These are phyloP conservation scores for Mycteria americana DNA, from an alignment of 2,797 vertebrate genomes.

Conservation along the genomic window DNA sequence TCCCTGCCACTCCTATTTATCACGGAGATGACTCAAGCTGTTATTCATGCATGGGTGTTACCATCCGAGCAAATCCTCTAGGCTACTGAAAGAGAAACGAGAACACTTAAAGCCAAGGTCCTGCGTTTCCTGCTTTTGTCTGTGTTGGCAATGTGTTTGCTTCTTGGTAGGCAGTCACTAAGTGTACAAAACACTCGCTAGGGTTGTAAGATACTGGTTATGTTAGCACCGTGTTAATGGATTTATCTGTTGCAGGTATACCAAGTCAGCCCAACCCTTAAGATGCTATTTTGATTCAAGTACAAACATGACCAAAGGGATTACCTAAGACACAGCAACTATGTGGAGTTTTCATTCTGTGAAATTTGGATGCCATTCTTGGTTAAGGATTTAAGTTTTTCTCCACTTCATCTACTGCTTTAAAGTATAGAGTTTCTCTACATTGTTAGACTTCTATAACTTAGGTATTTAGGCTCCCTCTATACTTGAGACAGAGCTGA, in stretches of 20 bases:
- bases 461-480: background rate
- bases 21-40: constrained; percentile 11
- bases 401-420: background rate
- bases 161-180: background rate
- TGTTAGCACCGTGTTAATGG: background rate
- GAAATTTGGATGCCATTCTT: background rate
- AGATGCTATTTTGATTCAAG: constrained; percentile 56
- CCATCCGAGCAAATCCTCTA: background rate
- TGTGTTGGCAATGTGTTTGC: background rate
- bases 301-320: constrained; percentile 28
- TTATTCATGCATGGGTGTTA: constrained; percentile 38
- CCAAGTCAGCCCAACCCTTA: constrained; percentile 35
- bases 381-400: background rate
- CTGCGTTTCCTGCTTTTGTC: constrained; percentile 26
- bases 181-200: background rate
- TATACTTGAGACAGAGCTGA: background rate
- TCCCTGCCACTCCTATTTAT: constrained; percentile 7
- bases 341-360: background rate
- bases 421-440: background rate
- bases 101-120: background rate
- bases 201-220: background rate
- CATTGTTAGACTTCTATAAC: background rate
- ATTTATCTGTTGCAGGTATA: constrained; percentile 32
- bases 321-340: background rate
- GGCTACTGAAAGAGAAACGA: constrained; percentile 9